Percentiles rank a stretch among this genome's conserved stretches.
These are phyloP conservation scores for Prietella phreatophila DNA, from an alignment of 2,113 vertebrate genomes.

Conservation along the genomic window DNA sequence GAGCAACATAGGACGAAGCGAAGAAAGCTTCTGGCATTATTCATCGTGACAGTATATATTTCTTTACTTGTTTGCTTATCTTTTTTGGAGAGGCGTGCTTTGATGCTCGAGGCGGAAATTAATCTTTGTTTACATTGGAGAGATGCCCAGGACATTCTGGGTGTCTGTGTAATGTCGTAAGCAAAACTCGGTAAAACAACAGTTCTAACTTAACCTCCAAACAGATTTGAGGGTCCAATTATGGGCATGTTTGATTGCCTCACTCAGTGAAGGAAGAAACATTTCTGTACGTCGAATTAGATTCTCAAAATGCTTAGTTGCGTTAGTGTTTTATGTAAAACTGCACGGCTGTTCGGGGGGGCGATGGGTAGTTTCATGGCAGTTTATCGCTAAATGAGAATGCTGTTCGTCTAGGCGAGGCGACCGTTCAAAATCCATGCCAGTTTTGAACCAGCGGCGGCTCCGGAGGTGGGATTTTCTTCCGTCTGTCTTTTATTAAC, in stretches of 20 bases:
- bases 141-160: slow-evolving; percentile 7
- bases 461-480: background rate
- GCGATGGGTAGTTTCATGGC: background rate
- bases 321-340: background rate
- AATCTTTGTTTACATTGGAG: slow-evolving; percentile 46
- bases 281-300: background rate
- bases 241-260: background rate
- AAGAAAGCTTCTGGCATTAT: slow-evolving; percentile 32
- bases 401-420: background rate
- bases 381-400: background rate
- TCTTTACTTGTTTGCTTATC: slow-evolving; percentile 20
- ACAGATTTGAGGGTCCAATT: background rate
- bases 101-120: slow-evolving; percentile 31
- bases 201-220: background rate
- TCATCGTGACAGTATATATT: slow-evolving; percentile 29
- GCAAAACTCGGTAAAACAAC: background rate
- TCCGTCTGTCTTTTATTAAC: background rate
- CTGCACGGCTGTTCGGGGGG: background rate
- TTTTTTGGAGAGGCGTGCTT: slow-evolving; percentile 27
- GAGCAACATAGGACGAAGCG: background rate
- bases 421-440: background rate
- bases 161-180: slow-evolving; percentile 26
- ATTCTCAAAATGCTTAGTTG: too few relatives aligned
- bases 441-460: background rate
- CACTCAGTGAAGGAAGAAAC: background rate